Evolutionary conservation across 2,113 vertebrate species (phyloP).

Genomic region (Pelusios castaneus): DNA sequence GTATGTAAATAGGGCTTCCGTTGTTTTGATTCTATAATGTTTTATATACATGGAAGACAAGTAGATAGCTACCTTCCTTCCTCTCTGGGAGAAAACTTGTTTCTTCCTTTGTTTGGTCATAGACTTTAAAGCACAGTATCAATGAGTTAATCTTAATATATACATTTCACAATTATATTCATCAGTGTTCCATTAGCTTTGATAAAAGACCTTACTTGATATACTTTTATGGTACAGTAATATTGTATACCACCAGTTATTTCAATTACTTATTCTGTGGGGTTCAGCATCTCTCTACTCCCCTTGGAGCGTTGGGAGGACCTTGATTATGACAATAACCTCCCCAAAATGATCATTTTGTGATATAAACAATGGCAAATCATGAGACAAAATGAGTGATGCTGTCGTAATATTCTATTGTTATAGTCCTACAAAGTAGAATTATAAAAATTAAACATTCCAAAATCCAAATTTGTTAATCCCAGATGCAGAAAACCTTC

Average conservation of each 20-base stretch:
- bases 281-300: neutral
- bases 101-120: neutral
- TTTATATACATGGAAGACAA: neutral
- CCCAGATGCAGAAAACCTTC: neutral
- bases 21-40: neutral
- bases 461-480: neutral
- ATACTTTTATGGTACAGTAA: neutral
- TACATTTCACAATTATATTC: neutral
- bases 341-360: neutral
- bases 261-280: neutral
- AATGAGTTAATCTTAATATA: neutral
- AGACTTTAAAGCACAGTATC: neutral
- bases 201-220: neutral
- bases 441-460: constrained; percentile 14
- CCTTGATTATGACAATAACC: neutral
- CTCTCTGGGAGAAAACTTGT: neutral
- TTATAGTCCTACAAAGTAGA: constrained; percentile 26
- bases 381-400: neutral
- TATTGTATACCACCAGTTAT: neutral
- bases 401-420: constrained; percentile 36
- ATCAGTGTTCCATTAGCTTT: neutral
- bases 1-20: neutral
- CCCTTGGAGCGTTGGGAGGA: neutral
- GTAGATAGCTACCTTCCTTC: neutral
- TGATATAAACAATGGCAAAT: neutral